Evolutionary conservation across 1,140 invertebrate species (phyloP).

Genomic region (Musca domestica): DNA sequence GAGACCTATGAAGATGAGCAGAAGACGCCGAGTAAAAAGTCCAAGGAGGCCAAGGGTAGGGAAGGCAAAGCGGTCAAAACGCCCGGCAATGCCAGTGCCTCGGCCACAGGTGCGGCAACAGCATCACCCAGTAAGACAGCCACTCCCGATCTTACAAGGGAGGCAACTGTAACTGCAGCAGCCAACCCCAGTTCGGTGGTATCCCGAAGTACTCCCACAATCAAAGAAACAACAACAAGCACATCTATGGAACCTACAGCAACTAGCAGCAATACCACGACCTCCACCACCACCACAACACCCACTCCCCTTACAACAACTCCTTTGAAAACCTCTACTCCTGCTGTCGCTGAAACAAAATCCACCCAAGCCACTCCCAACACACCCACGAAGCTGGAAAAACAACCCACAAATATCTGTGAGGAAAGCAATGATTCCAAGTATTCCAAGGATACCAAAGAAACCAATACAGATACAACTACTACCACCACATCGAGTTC

Average conservation of each 20-base stretch:
- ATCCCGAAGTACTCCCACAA: too few relatives aligned
- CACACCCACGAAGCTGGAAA: constrained; percentile 54
- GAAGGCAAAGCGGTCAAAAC: neutral
- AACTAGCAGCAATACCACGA: too few relatives aligned
- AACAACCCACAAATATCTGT: constrained; percentile 33
- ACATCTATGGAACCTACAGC: too few relatives aligned
- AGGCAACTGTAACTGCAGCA: too few relatives aligned
- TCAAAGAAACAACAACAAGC: too few relatives aligned
- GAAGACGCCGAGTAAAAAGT: constrained; percentile 21
- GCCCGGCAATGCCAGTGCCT: constrained; percentile 6
- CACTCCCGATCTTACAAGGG: neutral
- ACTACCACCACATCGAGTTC: constrained; percentile 40
- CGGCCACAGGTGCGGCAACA: neutral
- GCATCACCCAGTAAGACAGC: neutral
- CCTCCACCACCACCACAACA: neutral
- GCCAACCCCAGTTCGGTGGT: too few relatives aligned
- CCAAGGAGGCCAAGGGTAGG: constrained; percentile 23
- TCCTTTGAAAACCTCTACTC: neutral
- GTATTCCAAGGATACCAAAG: constrained; percentile 60
- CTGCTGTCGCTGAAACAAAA: constrained; percentile 49
- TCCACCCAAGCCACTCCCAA: constrained; percentile 43
- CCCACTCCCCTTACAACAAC: neutral
- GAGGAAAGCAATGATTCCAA: constrained; percentile 52
- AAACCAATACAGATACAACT: constrained; percentile 58
- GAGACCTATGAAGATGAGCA: constrained; percentile 50